phyloP scores from a whole-genome alignment of 1,140 invertebrate species.

The Matsumurasca onukii region DNA sequence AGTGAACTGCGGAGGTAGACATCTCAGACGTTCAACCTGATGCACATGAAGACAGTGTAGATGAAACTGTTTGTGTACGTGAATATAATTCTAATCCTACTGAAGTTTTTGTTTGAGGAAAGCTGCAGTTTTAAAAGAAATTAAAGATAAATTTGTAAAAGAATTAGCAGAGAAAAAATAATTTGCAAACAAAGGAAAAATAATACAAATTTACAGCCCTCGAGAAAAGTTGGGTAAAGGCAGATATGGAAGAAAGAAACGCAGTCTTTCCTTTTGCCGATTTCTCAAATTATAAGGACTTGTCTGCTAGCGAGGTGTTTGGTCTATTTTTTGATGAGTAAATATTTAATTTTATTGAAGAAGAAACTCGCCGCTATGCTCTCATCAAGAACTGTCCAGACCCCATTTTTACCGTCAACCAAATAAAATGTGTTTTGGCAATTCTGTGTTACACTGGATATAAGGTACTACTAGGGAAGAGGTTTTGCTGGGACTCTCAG shows the following conservation, averaged over 20 bases:
- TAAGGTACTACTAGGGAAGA: slow-evolving; percentile 32
- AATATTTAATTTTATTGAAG: slow-evolving; percentile 34
- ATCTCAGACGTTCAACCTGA: neutral
- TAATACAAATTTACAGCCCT: neutral
- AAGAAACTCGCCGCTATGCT: slow-evolving; percentile 34
- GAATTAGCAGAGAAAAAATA: slow-evolving; percentile 3
- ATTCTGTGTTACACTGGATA: slow-evolving; percentile 39
- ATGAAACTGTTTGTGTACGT: neutral
- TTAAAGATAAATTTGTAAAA: neutral
- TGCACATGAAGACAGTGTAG: neutral
- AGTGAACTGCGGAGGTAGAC: too few species aligned
- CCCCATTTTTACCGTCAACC: slow-evolving; percentile 33
- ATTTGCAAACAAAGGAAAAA: neutral
- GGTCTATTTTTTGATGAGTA: slow-evolving; percentile 38
- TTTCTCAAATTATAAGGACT: slow-evolving; percentile 29
- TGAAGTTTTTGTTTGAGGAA: slow-evolving; percentile 8
- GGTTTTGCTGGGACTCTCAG: slow-evolving; percentile 37
- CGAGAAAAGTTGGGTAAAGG: slow-evolving; percentile 32
- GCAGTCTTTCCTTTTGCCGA: slow-evolving; percentile 26
- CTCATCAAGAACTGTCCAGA: slow-evolving; percentile 28
- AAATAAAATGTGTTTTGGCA: slow-evolving; percentile 38
- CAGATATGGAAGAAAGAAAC: slow-evolving; percentile 31
- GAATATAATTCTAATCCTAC: neutral
- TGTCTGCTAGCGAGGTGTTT: slow-evolving; percentile 34
- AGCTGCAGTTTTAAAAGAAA: slow-evolving; percentile 3